Conservation (phyloP, 1,140 invertebrate genomes). For the Saccostrea glomerata region DNA sequence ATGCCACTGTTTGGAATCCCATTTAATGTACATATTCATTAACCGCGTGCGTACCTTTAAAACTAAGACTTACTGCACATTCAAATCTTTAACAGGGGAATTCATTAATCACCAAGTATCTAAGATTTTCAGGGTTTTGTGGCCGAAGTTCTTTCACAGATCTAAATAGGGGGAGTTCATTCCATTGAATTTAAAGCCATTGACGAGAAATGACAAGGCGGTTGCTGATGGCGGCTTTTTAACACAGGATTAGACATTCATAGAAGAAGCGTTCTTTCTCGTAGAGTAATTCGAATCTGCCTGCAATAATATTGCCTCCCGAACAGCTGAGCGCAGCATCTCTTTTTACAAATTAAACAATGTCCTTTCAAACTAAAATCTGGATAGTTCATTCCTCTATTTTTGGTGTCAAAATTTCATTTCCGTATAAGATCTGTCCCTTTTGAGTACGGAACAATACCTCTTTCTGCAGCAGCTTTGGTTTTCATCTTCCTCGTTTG, state of each 20-base stretch:
- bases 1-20: too few relatives aligned
- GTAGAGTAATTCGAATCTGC: constrained; percentile 8
- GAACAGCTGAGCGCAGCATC: constrained; percentile 34
- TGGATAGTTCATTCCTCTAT: constrained; percentile 28
- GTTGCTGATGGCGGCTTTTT: constrained; percentile 17
- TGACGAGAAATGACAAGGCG: neutral
- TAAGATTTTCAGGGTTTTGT: neutral
- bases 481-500: constrained; percentile 3
- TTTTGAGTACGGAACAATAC: constrained; percentile 11
- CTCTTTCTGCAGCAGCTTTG: neutral
- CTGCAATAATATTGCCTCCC: constrained; percentile 18
- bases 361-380: constrained; percentile 2
- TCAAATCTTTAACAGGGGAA: too few relatives aligned
- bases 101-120: neutral
- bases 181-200: neutral
- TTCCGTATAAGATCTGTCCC: constrained; percentile 4
- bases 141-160: neutral
- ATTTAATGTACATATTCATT: too few relatives aligned
- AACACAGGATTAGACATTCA: neutral
- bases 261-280: neutral
- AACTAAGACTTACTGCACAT: too few relatives aligned
- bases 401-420: constrained; percentile 37
- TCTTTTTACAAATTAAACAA: constrained; percentile 30
- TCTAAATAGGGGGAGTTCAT: neutral
- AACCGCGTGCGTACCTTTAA: too few relatives aligned